A percentile compares a stretch with the other conserved stretches of the same genome.
Evolutionary conservation across 2,888 invertebrate genomes (phyloP).

Genomic region (Vannuccia rotundouncinata): DNA sequence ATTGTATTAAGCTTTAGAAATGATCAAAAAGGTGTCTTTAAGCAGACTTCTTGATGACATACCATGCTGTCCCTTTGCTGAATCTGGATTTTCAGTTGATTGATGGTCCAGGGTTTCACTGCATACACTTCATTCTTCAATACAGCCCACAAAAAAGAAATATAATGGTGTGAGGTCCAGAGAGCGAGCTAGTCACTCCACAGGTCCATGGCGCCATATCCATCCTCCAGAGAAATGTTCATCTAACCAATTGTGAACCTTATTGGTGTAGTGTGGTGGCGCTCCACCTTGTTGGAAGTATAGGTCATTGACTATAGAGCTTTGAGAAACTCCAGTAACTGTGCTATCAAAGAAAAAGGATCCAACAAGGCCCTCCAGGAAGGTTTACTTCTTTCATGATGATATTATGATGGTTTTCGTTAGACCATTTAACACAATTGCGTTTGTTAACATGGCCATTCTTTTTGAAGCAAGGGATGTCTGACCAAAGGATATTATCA

Average conservation of each 20-base stretch:
- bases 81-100: conserved; percentile 19
- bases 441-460: conserved; percentile 2
- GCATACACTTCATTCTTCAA: conserved; percentile 22
- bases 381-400: conserved; percentile 4
- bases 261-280: background rate
- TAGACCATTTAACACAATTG: background rate
- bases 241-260: background rate
- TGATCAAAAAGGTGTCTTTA: background rate
- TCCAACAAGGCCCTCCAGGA: background rate
- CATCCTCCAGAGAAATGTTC: conserved; percentile 20
- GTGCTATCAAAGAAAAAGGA: background rate
- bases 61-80: conserved; percentile 3
- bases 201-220: too few species aligned
- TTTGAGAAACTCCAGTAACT: conserved; percentile 8
- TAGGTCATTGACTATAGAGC: conserved; percentile 21
- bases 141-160: conserved; percentile 13
- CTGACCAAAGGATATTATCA: conserved; percentile 7
- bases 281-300: conserved; percentile 25
- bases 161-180: too few species aligned
- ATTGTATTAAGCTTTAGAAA: conserved; percentile 16
- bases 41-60: too few species aligned
- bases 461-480: background rate
- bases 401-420: background rate
- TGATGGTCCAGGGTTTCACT: conserved; percentile 15
- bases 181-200: too few species aligned